Conservation (phyloP, 1,140 invertebrate genomes). For the Brachystomella parvula region DNA sequence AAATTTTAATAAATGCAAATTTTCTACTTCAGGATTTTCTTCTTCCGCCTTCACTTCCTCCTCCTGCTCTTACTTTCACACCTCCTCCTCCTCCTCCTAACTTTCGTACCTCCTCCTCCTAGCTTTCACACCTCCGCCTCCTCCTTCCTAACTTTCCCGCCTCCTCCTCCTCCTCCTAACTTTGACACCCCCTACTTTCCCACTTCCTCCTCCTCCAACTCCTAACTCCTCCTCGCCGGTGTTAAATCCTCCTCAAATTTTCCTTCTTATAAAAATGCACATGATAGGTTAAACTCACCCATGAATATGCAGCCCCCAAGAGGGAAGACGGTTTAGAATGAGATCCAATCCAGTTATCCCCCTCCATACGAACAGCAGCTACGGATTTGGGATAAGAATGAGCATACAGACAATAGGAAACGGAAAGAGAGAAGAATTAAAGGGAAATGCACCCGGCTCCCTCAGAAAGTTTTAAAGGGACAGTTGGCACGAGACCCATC, state of each 20-base stretch:
- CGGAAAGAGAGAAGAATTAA: conserved; percentile 1
- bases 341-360: neutral
- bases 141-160: too few relatives aligned
- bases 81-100: too few relatives aligned
- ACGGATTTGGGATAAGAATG: neutral
- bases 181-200: neutral
- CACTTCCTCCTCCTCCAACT: neutral
- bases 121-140: too few relatives aligned
- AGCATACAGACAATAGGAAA: conserved; percentile 3
- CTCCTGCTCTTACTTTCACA: too few relatives aligned
- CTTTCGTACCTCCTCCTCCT: too few relatives aligned
- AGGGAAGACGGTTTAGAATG: neutral
- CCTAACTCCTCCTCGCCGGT: neutral
- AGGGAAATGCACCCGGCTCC: conserved; percentile 6
- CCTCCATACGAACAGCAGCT: neutral
- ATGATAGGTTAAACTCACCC: neutral
- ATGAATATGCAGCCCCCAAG: neutral
- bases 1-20: too few relatives aligned
- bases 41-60: too few relatives aligned
- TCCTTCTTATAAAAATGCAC: neutral
- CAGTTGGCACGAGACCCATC: conserved; percentile 6
- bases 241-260: neutral
- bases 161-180: neutral
- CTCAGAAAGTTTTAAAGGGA: conserved; percentile 2
- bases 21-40: too few relatives aligned